Conservation (phyloP, 2,888 invertebrate species). For the Steinernema hermaphroditum region DNA sequence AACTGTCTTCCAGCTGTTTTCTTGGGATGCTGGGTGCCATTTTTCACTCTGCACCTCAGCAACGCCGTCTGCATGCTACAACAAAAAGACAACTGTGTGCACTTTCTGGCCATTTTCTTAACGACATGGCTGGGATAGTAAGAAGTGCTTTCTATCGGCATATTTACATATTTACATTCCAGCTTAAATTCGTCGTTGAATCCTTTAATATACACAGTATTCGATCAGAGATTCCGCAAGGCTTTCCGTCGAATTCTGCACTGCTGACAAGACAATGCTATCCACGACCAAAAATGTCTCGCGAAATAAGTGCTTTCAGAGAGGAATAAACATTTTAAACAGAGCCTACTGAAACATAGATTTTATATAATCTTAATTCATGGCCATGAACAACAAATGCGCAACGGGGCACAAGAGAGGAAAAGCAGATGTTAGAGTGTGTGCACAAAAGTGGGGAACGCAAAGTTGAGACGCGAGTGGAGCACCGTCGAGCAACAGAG, state of each 20-base stretch:
- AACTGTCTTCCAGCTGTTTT: slow-evolving; percentile 92
- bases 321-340: too few relatives aligned
- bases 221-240: slow-evolving; percentile 64
- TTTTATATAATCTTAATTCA: slow-evolving; percentile 9
- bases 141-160: slow-evolving; percentile 68
- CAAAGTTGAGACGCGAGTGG: neutral
- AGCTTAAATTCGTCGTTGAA: slow-evolving; percentile 64
- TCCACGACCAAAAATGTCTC: neutral
- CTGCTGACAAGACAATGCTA: slow-evolving; percentile 30
- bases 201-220: slow-evolving; percentile 65
- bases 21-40: slow-evolving; percentile 96
- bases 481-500: slow-evolving; percentile 3
- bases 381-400: neutral
- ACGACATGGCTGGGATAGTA: slow-evolving; percentile 94
- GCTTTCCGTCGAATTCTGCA: slow-evolving; percentile 61
- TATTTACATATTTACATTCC: slow-evolving; percentile 67
- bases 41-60: slow-evolving; percentile 95
- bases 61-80: slow-evolving; percentile 85
- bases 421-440: neutral
- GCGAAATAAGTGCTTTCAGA: neutral
- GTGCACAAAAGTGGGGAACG: neutral
- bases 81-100: slow-evolving; percentile 52
- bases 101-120: slow-evolving; percentile 76
- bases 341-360: neutral
- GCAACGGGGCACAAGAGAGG: neutral